Percentiles rank a stretch among this genome's conserved stretches.
Evolutionary conservation across 1,140 invertebrate species (phyloP).

Genomic region (Hyles vespertilio): DNA sequence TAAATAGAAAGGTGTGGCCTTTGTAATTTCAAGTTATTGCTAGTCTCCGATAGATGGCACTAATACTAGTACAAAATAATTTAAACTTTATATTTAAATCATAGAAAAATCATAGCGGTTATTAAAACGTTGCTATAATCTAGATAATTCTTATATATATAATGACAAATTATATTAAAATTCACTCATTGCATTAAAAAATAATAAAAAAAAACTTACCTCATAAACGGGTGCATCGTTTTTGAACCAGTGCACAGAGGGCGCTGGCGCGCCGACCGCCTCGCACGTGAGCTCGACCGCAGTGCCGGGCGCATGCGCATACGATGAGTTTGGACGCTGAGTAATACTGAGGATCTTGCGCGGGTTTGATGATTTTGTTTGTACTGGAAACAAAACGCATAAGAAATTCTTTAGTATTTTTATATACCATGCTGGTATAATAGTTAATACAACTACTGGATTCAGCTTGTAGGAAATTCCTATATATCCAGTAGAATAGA

Average conservation of each 20-base stretch:
- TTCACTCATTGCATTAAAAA: neutral
- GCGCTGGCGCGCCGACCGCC: constrained; percentile 81
- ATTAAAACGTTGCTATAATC: too few relatives aligned
- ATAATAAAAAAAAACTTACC: constrained; percentile 52
- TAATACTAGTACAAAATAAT: too few relatives aligned
- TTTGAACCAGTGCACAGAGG: constrained; percentile 82
- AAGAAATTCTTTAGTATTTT: neutral
- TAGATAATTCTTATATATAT: too few relatives aligned
- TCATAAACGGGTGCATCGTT: constrained; percentile 78
- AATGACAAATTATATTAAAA: neutral
- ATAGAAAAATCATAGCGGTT: too few relatives aligned
- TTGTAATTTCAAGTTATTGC: too few relatives aligned
- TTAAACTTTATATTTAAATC: too few relatives aligned
- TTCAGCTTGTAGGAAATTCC: too few relatives aligned
- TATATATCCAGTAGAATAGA: too few relatives aligned
- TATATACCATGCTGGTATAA: neutral
- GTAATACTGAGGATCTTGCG: constrained; percentile 73
- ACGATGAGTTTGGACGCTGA: constrained; percentile 53
- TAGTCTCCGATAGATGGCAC: too few relatives aligned
- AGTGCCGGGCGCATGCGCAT: constrained; percentile 62
- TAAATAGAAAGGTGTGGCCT: too few relatives aligned
- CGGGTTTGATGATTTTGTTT: constrained; percentile 10
- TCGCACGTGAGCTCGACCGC: constrained; percentile 81
- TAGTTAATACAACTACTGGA: neutral
- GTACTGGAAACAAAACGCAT: constrained; percentile 24